Evolutionary conservation across 2,888 invertebrate species (phyloP).

Genomic region (Deilephila porcellus): DNA sequence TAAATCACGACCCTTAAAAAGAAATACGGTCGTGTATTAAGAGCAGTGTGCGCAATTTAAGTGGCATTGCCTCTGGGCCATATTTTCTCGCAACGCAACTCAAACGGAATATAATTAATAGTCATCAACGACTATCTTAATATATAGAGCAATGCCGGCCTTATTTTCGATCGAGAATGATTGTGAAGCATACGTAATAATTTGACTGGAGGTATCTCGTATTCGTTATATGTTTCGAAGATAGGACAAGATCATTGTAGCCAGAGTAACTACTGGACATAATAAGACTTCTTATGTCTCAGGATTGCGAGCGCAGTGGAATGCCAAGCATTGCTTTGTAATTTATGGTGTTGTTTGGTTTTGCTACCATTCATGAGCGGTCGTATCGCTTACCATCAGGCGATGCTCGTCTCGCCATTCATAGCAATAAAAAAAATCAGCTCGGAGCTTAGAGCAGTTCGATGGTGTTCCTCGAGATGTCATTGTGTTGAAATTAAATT

Average conservation of each 20-base stretch:
- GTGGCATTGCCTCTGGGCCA: conserved; percentile 41
- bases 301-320: too few relatives aligned
- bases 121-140: conserved; percentile 9
- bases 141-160: not conserved
- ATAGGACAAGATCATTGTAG: not conserved
- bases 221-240: not conserved
- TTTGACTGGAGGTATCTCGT: not conserved
- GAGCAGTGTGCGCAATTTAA: conserved; percentile 39
- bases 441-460: not conserved
- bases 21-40: conserved; percentile 37
- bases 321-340: too few relatives aligned
- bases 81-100: conserved; percentile 41
- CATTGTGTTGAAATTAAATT: not conserved
- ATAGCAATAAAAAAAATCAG: not conserved
- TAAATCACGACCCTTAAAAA: conserved; percentile 34
- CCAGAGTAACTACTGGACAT: too few relatives aligned
- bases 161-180: not conserved
- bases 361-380: too few relatives aligned
- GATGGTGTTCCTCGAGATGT: not conserved
- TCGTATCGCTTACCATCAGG: too few relatives aligned
- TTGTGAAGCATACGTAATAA: not conserved
- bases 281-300: too few relatives aligned
- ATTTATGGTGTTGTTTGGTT: too few relatives aligned
- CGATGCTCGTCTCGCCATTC: too few relatives aligned
- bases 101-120: conserved; percentile 31